Conservation (phyloP, 1,140 invertebrate species). For the Rhynchophorus ferrugineus region DNA sequence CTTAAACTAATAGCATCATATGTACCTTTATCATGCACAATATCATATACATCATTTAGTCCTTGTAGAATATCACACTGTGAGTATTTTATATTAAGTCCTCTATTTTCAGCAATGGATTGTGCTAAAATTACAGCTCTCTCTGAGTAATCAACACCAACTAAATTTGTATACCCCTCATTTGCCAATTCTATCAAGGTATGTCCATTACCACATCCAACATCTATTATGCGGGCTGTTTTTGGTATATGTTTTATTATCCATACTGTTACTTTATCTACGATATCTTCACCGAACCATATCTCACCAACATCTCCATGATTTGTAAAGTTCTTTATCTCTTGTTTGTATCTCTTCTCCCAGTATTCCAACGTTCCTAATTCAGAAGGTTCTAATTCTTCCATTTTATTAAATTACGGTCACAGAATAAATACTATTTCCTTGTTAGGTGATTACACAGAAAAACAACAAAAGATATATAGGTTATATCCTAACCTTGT, state of each 20-base stretch:
- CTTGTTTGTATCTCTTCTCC: conserved; percentile 72
- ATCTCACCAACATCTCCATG: conserved; percentile 85
- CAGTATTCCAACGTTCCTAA: conserved; percentile 78
- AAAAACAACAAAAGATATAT: no score
- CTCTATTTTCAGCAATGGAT: conserved; percentile 52
- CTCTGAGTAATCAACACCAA: conserved; percentile 78
- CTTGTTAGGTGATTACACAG: no score
- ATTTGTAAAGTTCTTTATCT: conserved; percentile 74
- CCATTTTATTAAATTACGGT: no score
- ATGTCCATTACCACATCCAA: conserved; percentile 88
- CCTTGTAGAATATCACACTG: conserved; percentile 51
- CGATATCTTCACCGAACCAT: conserved; percentile 85
- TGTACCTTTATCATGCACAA: conserved; percentile 85
- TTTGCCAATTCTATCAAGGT: conserved; percentile 68
- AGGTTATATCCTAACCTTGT: no score
- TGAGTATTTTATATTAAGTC: conserved; percentile 49
- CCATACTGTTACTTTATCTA: conserved; percentile 65
- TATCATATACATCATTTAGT: conserved; percentile 45
- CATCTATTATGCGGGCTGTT: conserved; percentile 52
- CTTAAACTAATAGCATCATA: conserved; percentile 85
- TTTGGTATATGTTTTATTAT: conserved; percentile 46
- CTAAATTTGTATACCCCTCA: conserved; percentile 64
- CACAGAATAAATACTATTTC: no score
- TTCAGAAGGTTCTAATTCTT: conserved; percentile 63
- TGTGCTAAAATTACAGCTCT: conserved; percentile 69